Conservation (phyloP, 35 echinoderm and acorn worm species). For the Ophiothrix spiculata region DNA sequence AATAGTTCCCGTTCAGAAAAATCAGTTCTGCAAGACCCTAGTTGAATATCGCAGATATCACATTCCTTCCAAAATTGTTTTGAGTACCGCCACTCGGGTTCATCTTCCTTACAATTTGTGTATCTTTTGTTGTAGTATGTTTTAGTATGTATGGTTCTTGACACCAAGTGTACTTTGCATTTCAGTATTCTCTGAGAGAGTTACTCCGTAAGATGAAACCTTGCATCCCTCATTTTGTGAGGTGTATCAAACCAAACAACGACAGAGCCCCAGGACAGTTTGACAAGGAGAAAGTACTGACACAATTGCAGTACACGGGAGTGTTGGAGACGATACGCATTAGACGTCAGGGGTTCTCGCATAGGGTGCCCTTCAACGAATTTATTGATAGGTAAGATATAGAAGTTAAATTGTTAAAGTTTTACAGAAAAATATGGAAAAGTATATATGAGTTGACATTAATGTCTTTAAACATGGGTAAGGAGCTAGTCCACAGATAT, state of each 20-base stretch:
- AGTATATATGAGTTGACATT: background rate
- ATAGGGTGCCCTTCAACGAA: conserved; percentile 52
- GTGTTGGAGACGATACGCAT: conserved; percentile 69
- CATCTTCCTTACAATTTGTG: no score
- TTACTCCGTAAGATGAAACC: conserved; percentile 63
- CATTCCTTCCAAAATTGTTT: no score
- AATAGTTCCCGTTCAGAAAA: no score
- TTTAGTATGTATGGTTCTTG: no score
- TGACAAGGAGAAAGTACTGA: conserved; percentile 51
- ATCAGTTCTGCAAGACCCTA: no score
- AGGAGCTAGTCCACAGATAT: no score
- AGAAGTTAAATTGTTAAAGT: no score
- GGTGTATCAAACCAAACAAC: conserved; percentile 74
- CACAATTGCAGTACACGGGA: conserved; percentile 64
- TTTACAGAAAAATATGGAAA: background rate
- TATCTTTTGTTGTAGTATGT: no score
- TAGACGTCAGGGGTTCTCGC: conserved; percentile 54
- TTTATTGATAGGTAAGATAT: conserved; percentile 56
- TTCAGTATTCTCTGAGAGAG: conserved; percentile 58
- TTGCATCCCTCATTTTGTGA: conserved; percentile 64
- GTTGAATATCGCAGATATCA: no score
- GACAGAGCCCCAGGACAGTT: conserved; percentile 38
- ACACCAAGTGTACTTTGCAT: no score
- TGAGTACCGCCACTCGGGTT: no score
- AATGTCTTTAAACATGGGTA: no score